Percentiles rank a stretch among this genome's conserved stretches.
Conservation (phyloP, 92 coral and sea anemone species). For the Scolanthus callimorphus region DNA sequence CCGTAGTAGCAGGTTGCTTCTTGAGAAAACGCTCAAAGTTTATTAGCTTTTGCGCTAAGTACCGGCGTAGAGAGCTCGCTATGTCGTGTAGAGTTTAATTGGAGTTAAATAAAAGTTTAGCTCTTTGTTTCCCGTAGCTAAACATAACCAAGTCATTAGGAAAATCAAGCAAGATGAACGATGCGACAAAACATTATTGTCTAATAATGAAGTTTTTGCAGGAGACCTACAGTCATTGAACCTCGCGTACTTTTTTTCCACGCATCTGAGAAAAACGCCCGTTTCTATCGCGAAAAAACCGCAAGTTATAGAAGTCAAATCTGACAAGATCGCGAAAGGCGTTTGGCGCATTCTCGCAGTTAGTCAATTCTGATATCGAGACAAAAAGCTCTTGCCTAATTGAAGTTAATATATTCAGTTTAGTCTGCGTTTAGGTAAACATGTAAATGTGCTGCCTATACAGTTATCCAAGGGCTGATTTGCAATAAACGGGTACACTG, state of each 20-base stretch:
- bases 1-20: too few relatives aligned
- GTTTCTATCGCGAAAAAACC: background rate
- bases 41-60: too few relatives aligned
- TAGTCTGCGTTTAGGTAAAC: conserved; percentile 49
- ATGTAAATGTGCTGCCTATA: conserved; percentile 63
- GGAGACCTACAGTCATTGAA: too few relatives aligned
- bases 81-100: too few relatives aligned
- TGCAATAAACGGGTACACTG: conserved; percentile 26
- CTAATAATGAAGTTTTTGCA: background rate
- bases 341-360: too few relatives aligned
- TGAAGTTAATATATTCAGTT: conserved; percentile 62
- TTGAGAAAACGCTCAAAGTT: background rate
- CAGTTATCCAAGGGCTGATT: conserved; percentile 7
- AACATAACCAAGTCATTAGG: background rate
- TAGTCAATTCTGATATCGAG: too few relatives aligned
- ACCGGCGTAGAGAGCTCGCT: too few relatives aligned
- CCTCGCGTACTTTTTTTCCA: too few relatives aligned
- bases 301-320: too few relatives aligned
- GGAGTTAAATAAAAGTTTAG: background rate
- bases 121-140: background rate
- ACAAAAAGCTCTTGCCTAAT: too few relatives aligned
- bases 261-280: conserved; percentile 1
- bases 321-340: too few relatives aligned
- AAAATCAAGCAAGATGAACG: background rate
- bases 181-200: conserved; percentile 1